These are phyloP conservation scores for Azemiops feae DNA, from an alignment of 2,113 vertebrate genomes.

Conservation along the genomic window DNA sequence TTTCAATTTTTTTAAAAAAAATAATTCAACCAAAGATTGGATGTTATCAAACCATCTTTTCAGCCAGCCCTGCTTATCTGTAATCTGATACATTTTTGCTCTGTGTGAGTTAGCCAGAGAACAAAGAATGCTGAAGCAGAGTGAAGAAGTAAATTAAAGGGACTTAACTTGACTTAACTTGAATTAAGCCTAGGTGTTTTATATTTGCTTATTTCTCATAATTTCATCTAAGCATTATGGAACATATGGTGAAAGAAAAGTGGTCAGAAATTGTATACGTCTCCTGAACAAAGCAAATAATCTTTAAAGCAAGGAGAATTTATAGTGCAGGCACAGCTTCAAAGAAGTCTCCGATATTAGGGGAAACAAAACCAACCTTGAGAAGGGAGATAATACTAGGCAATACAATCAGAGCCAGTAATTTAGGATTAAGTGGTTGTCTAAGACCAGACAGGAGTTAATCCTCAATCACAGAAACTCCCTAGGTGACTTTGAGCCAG, in stretches of 20 bases:
- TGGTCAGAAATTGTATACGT: background rate
- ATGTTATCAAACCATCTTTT: background rate
- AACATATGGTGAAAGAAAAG: background rate
- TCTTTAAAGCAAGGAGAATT: background rate
- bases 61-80: too few species aligned
- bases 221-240: background rate
- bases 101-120: too few species aligned
- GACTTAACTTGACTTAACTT: background rate
- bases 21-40: background rate
- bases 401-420: background rate
- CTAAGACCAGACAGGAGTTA: background rate
- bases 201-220: background rate
- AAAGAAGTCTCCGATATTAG: background rate
- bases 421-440: background rate
- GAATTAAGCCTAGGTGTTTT: background rate
- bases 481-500: background rate
- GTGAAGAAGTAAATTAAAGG: too few species aligned
- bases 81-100: too few species aligned
- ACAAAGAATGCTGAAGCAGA: too few species aligned
- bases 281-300: background rate
- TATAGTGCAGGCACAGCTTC: background rate
- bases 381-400: background rate
- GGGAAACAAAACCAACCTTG: background rate
- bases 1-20: background rate
- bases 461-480: background rate